Percentiles rank a stretch among this genome's conserved stretches.
Conservation (phyloP, 2,888 invertebrate species). For the Troides oblongomaculatus region DNA sequence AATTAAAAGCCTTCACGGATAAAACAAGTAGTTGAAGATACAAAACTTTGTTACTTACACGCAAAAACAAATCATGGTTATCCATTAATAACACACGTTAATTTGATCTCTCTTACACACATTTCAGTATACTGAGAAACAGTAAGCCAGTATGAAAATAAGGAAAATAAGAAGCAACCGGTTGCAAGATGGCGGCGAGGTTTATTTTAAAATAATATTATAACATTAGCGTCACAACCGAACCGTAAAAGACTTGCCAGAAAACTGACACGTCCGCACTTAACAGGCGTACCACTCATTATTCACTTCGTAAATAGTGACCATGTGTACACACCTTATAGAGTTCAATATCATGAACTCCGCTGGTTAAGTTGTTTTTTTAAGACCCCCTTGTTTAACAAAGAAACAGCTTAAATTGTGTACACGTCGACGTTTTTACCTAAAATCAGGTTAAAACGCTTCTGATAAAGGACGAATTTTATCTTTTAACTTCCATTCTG, state of each 20-base stretch:
- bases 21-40: slow-evolving; percentile 6
- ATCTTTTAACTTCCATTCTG: neutral
- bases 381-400: neutral
- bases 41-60: slow-evolving; percentile 31
- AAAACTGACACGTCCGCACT: slow-evolving; percentile 29
- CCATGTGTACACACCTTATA: slow-evolving; percentile 22
- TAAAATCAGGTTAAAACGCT: neutral
- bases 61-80: slow-evolving; percentile 43
- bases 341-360: slow-evolving; percentile 4
- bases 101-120: slow-evolving; percentile 30
- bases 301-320: slow-evolving; percentile 27
- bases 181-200: slow-evolving; percentile 1
- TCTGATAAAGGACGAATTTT: neutral
- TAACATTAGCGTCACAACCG: slow-evolving; percentile 29
- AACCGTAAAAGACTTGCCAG: slow-evolving; percentile 28
- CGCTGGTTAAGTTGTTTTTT: neutral
- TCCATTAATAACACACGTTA: slow-evolving; percentile 38
- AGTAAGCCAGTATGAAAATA: slow-evolving; percentile 9
- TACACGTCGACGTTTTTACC: neutral
- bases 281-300: slow-evolving; percentile 25
- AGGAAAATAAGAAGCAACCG: slow-evolving; percentile 13
- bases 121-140: slow-evolving; percentile 25
- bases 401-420: neutral
- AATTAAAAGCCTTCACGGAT: slow-evolving; percentile 13
- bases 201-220: slow-evolving; percentile 24